A percentile compares a stretch with the other conserved stretches of the same genome.
Evolutionary conservation across 2,888 invertebrate species (phyloP).

Genomic region (Melipona bicolor): DNA sequence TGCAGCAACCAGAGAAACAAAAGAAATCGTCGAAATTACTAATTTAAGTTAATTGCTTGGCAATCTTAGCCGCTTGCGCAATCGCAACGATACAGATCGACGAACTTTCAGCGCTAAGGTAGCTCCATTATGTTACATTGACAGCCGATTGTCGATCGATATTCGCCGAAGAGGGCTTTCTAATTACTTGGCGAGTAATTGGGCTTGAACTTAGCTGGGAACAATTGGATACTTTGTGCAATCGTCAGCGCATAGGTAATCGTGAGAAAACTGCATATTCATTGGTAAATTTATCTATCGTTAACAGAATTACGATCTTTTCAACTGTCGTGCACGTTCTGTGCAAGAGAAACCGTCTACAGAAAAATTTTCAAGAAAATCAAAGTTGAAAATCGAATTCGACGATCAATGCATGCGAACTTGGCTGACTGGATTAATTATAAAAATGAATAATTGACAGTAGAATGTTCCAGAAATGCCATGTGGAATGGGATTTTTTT

Average conservation of each 20-base stretch:
- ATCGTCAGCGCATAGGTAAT: neutral
- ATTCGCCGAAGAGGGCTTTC: conserved; percentile 25
- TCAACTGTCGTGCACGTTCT: no score
- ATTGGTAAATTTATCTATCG: neutral
- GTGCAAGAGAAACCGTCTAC: no score
- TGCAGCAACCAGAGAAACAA: conserved; percentile 37
- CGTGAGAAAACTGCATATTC: neutral
- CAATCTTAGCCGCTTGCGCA: conserved; percentile 54
- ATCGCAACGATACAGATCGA: conserved; percentile 37
- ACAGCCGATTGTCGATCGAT: conserved; percentile 27
- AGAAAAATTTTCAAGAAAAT: no score
- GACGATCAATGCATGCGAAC: no score
- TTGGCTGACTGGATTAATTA: no score
- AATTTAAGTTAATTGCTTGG: conserved; percentile 49
- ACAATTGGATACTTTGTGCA: conserved; percentile 8
- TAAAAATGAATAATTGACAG: no score
- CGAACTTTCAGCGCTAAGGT: conserved; percentile 36
- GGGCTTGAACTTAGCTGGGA: neutral
- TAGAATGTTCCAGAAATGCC: no score
- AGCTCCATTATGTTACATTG: conserved; percentile 22
- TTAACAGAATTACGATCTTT: no score
- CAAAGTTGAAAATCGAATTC: no score
- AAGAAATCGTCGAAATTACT: conserved; percentile 55
- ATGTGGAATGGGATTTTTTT: no score
- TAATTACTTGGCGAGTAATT: conserved; percentile 34